Evolutionary conservation across 2,888 invertebrate genomes (phyloP).

Genomic region (Blera fallax): DNA sequence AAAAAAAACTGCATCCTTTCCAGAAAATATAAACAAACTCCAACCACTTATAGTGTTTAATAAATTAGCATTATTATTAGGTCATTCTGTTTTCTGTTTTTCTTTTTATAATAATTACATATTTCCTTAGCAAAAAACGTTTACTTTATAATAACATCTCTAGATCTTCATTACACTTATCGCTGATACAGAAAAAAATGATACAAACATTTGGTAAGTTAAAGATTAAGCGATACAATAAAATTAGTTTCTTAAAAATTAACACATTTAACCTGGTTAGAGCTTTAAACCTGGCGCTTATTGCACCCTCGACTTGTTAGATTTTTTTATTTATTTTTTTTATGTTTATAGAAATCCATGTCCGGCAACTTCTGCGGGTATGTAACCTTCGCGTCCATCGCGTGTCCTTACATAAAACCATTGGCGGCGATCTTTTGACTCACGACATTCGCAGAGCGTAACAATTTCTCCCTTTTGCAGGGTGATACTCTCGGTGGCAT

Average conservation of each 20-base stretch:
- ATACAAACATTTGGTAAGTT: conserved; percentile 68
- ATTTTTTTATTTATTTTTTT: too few relatives aligned
- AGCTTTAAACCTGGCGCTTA: neutral
- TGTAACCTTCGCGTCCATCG: conserved; percentile 88
- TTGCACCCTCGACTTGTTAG: neutral
- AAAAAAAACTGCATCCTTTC: neutral
- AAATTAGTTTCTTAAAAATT: conserved; percentile 54
- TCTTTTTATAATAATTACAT: conserved; percentile 45
- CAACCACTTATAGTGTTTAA: conserved; percentile 29
- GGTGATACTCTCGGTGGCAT: conserved; percentile 84
- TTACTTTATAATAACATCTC: conserved; percentile 18
- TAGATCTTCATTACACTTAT: conserved; percentile 11
- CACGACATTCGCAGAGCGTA: conserved; percentile 84
- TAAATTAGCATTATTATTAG: conserved; percentile 67
- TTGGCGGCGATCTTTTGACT: conserved; percentile 85
- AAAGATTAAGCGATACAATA: conserved; percentile 49
- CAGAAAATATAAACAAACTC: neutral
- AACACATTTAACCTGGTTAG: conserved; percentile 19
- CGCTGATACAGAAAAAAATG: conserved; percentile 12
- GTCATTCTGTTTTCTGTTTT: neutral
- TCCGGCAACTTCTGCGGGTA: conserved; percentile 89
- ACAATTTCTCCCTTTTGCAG: conserved; percentile 90
- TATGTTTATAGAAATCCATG: conserved; percentile 87
- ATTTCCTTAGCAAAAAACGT: conserved; percentile 38
- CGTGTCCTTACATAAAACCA: conserved; percentile 90